Conservation (phyloP, 1,140 invertebrate genomes). For the Aplysia californica region DNA sequence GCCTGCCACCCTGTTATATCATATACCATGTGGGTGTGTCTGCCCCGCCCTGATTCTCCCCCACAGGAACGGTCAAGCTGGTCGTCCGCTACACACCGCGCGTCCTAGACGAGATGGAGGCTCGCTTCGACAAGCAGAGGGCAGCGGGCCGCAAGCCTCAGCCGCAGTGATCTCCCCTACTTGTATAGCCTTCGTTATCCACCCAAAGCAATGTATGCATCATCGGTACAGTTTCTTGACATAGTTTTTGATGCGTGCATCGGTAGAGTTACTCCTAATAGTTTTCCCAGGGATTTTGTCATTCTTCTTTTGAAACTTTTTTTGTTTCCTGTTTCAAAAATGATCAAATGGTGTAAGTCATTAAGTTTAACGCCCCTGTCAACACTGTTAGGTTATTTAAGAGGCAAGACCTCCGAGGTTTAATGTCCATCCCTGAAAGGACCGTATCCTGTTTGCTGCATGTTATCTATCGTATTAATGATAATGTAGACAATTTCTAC, state of each 20-base stretch:
- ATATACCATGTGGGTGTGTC: too few relatives aligned
- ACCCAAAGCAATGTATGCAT: too few relatives aligned
- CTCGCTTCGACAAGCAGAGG: conserved; percentile 94
- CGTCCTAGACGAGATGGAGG: conserved; percentile 99
- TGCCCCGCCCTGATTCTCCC: not conserved
- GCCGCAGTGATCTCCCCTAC: not conserved
- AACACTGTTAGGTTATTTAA: too few relatives aligned
- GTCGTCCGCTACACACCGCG: conserved; percentile 98
- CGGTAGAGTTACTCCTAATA: not conserved
- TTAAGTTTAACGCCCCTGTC: too few relatives aligned
- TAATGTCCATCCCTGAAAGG: too few relatives aligned
- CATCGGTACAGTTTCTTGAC: not conserved
- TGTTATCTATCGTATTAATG: too few relatives aligned
- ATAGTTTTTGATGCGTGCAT: not conserved
- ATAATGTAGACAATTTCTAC: too few relatives aligned
- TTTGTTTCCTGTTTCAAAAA: not conserved
- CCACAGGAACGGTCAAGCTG: conserved; percentile 85
- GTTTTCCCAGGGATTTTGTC: not conserved
- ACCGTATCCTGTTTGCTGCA: too few relatives aligned
- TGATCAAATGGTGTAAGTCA: not conserved
- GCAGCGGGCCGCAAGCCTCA: conserved; percentile 43
- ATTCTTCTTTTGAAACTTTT: not conserved
- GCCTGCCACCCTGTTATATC: too few relatives aligned
- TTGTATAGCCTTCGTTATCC: too few relatives aligned
- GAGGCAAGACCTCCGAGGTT: too few relatives aligned